Conservation (phyloP, 1,140 invertebrate species). For the Drosophila leontia region DNA sequence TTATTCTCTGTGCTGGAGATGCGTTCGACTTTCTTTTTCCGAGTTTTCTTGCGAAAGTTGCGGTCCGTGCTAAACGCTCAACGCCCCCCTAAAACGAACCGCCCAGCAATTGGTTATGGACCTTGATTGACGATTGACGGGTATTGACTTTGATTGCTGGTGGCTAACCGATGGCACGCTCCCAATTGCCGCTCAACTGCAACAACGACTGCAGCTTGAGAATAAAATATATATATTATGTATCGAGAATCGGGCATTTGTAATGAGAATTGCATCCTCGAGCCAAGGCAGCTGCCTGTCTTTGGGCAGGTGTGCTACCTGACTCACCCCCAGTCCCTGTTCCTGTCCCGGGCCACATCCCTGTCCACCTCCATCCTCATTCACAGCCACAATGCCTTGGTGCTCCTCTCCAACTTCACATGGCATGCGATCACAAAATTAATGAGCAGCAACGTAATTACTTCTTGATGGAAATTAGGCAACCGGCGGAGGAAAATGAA, state of each 20-base stretch:
- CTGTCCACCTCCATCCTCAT: background rate
- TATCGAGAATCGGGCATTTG: background rate
- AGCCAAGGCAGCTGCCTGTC: constrained; percentile 17
- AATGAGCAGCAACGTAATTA: constrained; percentile 81
- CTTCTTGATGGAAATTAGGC: constrained; percentile 82
- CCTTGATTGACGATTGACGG: constrained; percentile 33
- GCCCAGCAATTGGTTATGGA: constrained; percentile 37
- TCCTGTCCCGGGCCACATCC: background rate
- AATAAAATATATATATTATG: background rate
- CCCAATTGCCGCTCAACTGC: constrained; percentile 42
- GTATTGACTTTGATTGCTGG: constrained; percentile 46
- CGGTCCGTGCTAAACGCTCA: constrained; percentile 54
- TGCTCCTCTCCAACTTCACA: constrained; percentile 50
- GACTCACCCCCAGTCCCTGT: background rate
- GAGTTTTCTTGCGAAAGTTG: constrained; percentile 39
- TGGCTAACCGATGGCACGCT: constrained; percentile 28
- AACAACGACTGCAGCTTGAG: constrained; percentile 17
- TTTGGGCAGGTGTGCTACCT: constrained; percentile 23
- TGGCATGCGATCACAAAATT: constrained; percentile 80
- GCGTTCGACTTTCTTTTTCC: constrained; percentile 28
- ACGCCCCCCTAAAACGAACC: constrained; percentile 30
- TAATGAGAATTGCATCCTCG: constrained; percentile 5
- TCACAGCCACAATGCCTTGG: background rate
- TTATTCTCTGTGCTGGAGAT: constrained; percentile 17
- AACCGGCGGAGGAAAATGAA: constrained; percentile 37